A percentile compares a stretch with the other conserved stretches of the same genome.
These are phyloP conservation scores for Caenorhabditis sinica DNA, from an alignment of 2,888 invertebrate species.

Conservation along the genomic window DNA sequence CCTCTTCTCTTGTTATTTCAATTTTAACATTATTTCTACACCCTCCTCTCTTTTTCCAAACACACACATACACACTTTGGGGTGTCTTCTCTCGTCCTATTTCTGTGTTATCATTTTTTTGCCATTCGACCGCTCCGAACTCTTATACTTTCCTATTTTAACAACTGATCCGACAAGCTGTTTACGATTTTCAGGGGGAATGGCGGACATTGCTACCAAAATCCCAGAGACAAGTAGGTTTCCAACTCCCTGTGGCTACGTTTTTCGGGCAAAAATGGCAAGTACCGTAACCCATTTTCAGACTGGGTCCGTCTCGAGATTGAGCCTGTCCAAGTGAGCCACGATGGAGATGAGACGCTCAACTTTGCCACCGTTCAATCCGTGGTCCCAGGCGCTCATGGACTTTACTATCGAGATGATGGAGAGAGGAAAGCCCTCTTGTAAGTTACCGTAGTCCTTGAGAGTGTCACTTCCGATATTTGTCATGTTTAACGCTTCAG, in stretches of 20 bases:
- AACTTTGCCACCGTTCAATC: slow-evolving; percentile 78
- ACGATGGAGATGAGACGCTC: slow-evolving; percentile 70
- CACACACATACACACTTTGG: neutral
- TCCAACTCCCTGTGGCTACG: no score
- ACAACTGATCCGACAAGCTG: slow-evolving; percentile 14
- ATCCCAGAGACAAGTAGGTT: slow-evolving; percentile 65
- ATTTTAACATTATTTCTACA: slow-evolving; percentile 51
- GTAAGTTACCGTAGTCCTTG: slow-evolving; percentile 64
- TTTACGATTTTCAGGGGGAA: slow-evolving; percentile 56
- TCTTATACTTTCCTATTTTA: slow-evolving; percentile 24
- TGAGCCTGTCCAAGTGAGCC: slow-evolving; percentile 77
- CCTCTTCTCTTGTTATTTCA: slow-evolving; percentile 46
- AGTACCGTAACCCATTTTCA: slow-evolving; percentile 41
- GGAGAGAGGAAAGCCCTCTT: slow-evolving; percentile 75
- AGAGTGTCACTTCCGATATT: slow-evolving; percentile 42
- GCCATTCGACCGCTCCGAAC: slow-evolving; percentile 35
- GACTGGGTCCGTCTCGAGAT: slow-evolving; percentile 77
- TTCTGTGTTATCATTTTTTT: slow-evolving; percentile 40
- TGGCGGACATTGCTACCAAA: slow-evolving; percentile 61
- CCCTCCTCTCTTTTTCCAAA: slow-evolving; percentile 18
- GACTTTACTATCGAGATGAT: slow-evolving; percentile 76
- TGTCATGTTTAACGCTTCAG: slow-evolving; percentile 38
- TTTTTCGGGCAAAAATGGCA: neutral
- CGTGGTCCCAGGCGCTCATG: slow-evolving; percentile 78
- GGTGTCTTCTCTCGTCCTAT: slow-evolving; percentile 24